These are phyloP conservation scores for Acyrthosiphon pisum DNA, from an alignment of 1,140 invertebrate species.

Conservation along the genomic window DNA sequence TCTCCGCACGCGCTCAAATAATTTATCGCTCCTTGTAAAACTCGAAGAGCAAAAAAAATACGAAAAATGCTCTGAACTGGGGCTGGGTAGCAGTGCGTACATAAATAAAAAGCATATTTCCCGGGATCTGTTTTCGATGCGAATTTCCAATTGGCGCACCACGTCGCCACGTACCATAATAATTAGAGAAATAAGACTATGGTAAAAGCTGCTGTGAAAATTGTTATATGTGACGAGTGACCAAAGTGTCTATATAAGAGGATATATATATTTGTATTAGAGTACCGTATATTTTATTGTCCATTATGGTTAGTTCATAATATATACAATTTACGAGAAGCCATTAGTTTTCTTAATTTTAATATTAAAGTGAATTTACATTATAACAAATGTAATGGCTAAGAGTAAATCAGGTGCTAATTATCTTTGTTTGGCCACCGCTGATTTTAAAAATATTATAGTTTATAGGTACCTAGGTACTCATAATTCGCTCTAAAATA, in stretches of 20 bases:
- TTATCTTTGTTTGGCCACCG: no score
- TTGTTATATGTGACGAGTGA: not conserved
- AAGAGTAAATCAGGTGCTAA: no score
- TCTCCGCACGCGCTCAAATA: not conserved
- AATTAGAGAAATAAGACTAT: not conserved
- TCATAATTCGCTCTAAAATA: no score
- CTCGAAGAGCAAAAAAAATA: constrained; percentile 38
- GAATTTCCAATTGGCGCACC: not conserved
- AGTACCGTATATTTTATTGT: not conserved
- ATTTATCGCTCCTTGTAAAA: constrained; percentile 57
- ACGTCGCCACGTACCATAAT: not conserved
- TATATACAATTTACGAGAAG: not conserved
- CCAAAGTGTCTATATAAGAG: not conserved
- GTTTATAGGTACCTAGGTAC: no score
- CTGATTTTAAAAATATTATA: no score
- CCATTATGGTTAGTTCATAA: not conserved
- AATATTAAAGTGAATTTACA: not conserved
- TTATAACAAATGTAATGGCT: no score
- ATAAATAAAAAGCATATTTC: constrained; percentile 51
- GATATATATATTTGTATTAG: not conserved
- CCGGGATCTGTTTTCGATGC: constrained; percentile 47
- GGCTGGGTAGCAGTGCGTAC: not conserved
- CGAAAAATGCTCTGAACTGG: not conserved
- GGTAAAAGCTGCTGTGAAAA: not conserved
- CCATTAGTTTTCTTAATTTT: not conserved